A percentile compares a stretch with the other conserved stretches of the same genome.
These are phyloP conservation scores for Cosmia pyralina DNA, from an alignment of 2,888 invertebrate species.

Conservation along the genomic window DNA sequence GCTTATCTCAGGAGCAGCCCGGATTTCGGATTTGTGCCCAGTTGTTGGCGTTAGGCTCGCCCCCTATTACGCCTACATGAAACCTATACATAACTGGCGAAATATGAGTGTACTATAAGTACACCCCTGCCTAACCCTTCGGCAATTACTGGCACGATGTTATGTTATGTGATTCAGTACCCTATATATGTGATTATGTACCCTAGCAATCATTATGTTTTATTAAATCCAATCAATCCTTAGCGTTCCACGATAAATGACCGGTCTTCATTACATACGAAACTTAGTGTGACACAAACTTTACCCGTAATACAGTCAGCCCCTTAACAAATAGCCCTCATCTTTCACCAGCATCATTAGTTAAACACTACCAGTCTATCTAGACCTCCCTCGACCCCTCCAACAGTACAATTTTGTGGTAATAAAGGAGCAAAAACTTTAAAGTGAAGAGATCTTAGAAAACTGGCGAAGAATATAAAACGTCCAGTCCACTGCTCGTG, in stretches of 20 bases:
- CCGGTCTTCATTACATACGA: slow-evolving; percentile 30
- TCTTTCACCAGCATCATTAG: slow-evolving; percentile 80
- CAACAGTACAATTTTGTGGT: slow-evolving; percentile 26
- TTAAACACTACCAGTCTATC: slow-evolving; percentile 70
- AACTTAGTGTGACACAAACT: slow-evolving; percentile 50
- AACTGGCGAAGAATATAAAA: slow-evolving; percentile 69
- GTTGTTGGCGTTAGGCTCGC: not conserved
- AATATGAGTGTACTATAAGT: too few relatives aligned
- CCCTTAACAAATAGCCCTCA: slow-evolving; percentile 79
- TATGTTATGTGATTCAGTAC: not conserved
- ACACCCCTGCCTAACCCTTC: not conserved
- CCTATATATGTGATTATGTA: too few relatives aligned
- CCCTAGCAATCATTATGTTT: not conserved
- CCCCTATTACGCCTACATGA: not conserved
- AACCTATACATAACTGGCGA: not conserved
- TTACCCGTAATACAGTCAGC: slow-evolving; percentile 61
- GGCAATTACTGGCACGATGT: not conserved
- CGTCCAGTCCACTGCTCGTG: slow-evolving; percentile 68
- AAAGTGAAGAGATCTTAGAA: slow-evolving; percentile 57
- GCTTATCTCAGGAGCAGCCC: not conserved
- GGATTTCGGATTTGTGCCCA: too few relatives aligned
- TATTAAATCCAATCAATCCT: slow-evolving; percentile 24
- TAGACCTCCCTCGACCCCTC: slow-evolving; percentile 57
- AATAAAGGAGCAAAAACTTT: slow-evolving; percentile 49
- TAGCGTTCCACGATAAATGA: slow-evolving; percentile 38